Conservation (phyloP, 2,888 invertebrate species). For the Netelia inedita region DNA sequence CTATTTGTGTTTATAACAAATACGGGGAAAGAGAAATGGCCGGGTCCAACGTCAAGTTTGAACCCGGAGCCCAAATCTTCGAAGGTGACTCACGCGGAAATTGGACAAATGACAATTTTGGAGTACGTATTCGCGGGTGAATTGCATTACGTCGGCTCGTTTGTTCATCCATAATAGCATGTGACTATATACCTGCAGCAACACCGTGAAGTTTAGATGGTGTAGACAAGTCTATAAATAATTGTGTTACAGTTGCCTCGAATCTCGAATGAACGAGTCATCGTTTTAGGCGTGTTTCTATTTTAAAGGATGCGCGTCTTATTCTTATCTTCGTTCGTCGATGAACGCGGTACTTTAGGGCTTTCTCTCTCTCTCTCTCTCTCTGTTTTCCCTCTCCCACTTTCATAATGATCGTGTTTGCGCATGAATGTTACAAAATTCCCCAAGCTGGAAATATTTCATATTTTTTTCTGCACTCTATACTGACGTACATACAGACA, state of each 20-base stretch:
- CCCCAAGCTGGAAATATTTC: not conserved
- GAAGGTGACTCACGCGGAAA: conserved; percentile 25
- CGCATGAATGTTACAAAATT: not conserved
- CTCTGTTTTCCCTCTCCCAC: not conserved
- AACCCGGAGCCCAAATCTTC: conserved; percentile 33
- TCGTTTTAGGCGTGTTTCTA: conserved; percentile 64
- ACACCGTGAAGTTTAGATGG: not conserved
- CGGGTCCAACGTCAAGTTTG: conserved; percentile 17
- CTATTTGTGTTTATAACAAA: not conserved
- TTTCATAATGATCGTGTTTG: not conserved
- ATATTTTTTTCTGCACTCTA: not conserved
- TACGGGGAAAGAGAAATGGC: conserved; percentile 39
- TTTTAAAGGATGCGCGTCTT: conserved; percentile 67
- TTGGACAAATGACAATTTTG: conserved; percentile 59
- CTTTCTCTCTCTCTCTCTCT: conserved; percentile 8
- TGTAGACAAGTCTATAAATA: conserved; percentile 53
- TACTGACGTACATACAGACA: not conserved
- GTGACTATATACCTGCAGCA: conserved; percentile 26
- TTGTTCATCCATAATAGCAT: not conserved
- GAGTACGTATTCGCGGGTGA: conserved; percentile 67
- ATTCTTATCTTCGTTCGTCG: conserved; percentile 23
- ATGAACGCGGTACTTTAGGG: not conserved
- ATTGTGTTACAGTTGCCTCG: conserved; percentile 42
- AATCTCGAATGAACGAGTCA: conserved; percentile 35
- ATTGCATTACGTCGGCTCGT: conserved; percentile 47